A percentile compares a stretch with the other conserved stretches of the same genome.
Conservation (phyloP, 1,140 invertebrate species). For the Mya arenaria region DNA sequence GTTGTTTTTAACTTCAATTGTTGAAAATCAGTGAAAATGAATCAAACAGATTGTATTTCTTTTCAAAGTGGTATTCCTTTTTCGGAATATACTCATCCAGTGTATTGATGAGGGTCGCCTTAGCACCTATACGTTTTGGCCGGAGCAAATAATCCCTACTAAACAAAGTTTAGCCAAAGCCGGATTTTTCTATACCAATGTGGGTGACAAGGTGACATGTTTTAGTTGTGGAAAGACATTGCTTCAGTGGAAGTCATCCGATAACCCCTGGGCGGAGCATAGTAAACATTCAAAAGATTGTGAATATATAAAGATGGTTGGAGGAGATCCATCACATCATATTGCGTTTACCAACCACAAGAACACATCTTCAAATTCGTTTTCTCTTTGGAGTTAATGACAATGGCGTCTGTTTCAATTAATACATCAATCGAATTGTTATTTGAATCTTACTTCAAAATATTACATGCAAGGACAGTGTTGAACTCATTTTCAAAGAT, state of each 20-base stretch:
- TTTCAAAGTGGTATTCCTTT: too few relatives aligned
- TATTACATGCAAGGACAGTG: background rate
- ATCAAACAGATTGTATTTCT: too few relatives aligned
- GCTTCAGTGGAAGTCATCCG: too few relatives aligned
- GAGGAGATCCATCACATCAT: background rate
- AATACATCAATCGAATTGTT: background rate
- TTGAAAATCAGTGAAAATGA: background rate
- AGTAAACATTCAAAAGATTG: background rate
- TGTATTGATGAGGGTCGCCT: too few relatives aligned
- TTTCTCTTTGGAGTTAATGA: background rate
- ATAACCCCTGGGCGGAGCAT: background rate
- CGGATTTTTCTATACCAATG: background rate
- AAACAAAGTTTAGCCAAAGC: too few relatives aligned
- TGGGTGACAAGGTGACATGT: too few relatives aligned
- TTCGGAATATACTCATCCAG: too few relatives aligned
- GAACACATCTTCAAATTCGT: background rate
- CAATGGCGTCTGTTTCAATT: background rate
- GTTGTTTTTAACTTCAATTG: background rate
- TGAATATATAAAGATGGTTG: background rate
- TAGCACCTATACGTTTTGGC: too few relatives aligned
- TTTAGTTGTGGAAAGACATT: too few relatives aligned
- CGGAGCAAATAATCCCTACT: too few relatives aligned
- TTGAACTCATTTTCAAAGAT: background rate
- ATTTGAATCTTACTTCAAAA: slow-evolving; percentile 15
- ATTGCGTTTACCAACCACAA: background rate